Percentiles rank a stretch among this genome's conserved stretches.
phyloP scores from a whole-genome alignment of 1,140 invertebrate species.

The Aphaenogaster rudis region DNA sequence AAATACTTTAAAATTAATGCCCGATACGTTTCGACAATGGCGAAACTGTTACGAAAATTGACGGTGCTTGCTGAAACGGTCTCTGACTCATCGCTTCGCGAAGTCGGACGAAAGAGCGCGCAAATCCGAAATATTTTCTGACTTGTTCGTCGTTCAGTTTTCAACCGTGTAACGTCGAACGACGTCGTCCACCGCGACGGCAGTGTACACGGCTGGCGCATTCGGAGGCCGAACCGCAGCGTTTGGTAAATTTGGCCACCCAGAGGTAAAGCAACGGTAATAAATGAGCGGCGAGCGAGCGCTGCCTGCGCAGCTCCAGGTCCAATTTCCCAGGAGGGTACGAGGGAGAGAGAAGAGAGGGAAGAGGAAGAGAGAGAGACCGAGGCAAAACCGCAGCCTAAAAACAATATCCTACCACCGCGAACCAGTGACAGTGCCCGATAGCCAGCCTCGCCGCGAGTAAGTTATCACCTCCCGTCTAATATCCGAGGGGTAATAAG shows the following conservation, averaged over 20 bases:
- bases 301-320: slow-evolving; percentile 78
- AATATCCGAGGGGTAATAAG: slow-evolving; percentile 78
- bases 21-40: background rate
- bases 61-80: background rate
- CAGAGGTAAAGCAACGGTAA: slow-evolving; percentile 84
- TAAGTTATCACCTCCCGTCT: slow-evolving; percentile 77
- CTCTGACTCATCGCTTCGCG: background rate
- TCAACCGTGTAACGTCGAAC: slow-evolving; percentile 75
- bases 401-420: slow-evolving; percentile 85
- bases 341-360: slow-evolving; percentile 12
- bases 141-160: slow-evolving; percentile 74
- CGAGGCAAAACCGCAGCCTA: slow-evolving; percentile 84
- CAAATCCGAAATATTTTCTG: slow-evolving; percentile 64
- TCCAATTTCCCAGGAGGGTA: slow-evolving; percentile 85
- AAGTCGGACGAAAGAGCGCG: background rate
- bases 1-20: background rate
- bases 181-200: slow-evolving; percentile 72
- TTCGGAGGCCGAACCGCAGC: slow-evolving; percentile 74
- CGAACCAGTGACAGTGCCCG: slow-evolving; percentile 78
- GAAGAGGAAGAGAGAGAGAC: background rate
- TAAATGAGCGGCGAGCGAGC: slow-evolving; percentile 84
- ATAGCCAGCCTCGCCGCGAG: slow-evolving; percentile 76
- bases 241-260: slow-evolving; percentile 84
- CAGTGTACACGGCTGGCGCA: slow-evolving; percentile 65
- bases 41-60: background rate